A percentile compares a stretch with the other conserved stretches of the same genome.
These are phyloP conservation scores for Zingel zingel DNA, from an alignment of 2,113 vertebrate species.

Conservation along the genomic window DNA sequence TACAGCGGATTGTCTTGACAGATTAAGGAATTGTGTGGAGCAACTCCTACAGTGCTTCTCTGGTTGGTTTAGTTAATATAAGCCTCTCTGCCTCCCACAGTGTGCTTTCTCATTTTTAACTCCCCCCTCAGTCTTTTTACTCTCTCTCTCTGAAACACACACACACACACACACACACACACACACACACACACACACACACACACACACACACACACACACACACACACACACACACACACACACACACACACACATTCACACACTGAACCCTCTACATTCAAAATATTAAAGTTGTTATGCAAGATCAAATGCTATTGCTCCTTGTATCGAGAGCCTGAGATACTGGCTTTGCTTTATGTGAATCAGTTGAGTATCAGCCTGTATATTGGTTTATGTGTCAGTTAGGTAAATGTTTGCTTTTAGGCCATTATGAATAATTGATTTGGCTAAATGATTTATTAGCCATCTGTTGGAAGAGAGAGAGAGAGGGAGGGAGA, in stretches of 20 bases:
- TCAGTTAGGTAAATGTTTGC: conserved; percentile 88
- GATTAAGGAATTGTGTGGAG: conserved; percentile 62
- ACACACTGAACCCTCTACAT: conserved; percentile 2
- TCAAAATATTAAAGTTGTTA: conserved; percentile 28
- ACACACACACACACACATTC: background rate
- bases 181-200: conserved; percentile 2
- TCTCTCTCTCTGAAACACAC: conserved; percentile 13
- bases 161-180: background rate
- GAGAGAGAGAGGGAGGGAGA: background rate
- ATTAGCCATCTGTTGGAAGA: conserved; percentile 87
- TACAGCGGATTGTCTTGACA: conserved; percentile 48
- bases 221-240: background rate
- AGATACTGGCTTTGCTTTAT: background rate
- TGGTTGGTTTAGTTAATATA: conserved; percentile 65
- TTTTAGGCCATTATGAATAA: conserved; percentile 89
- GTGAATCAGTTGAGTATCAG: conserved; percentile 8
- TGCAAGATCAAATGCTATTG: conserved; percentile 33
- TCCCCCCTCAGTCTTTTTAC: conserved; percentile 41
- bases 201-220: conserved; percentile 5
- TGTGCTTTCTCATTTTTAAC: conserved; percentile 52
- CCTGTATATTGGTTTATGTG: conserved; percentile 43
- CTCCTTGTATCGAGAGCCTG: conserved; percentile 21
- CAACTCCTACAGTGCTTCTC: conserved; percentile 65
- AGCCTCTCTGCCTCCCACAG: conserved; percentile 70
- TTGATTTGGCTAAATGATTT: conserved; percentile 91